A percentile compares a stretch with the other conserved stretches of the same genome.
Conservation (phyloP, 2,888 invertebrate genomes). For the Yponomeuta cagnagella region DNA sequence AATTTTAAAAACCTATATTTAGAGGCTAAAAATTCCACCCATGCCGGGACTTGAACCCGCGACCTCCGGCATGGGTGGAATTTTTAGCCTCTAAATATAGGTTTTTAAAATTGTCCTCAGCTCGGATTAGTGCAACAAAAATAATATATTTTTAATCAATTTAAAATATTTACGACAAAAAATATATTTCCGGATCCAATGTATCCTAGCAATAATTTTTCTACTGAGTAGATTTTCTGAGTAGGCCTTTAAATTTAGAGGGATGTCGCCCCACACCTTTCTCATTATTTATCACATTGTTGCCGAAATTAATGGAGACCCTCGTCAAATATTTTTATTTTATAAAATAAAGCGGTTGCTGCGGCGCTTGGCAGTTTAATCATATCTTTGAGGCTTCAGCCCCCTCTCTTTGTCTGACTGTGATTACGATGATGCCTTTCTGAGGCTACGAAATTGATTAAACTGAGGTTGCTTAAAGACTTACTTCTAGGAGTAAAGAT, state of each 20-base stretch:
- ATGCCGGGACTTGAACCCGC: too few species aligned
- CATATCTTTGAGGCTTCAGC: conserved; percentile 55
- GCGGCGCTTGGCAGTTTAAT: conserved; percentile 68
- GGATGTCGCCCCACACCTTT: conserved; percentile 66
- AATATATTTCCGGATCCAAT: too few species aligned
- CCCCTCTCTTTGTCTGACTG: neutral
- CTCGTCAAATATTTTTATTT: conserved; percentile 74
- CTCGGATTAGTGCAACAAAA: too few species aligned
- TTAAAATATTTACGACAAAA: too few species aligned
- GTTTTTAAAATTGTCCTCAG: too few species aligned
- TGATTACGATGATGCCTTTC: neutral
- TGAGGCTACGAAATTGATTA: neutral
- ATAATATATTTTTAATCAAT: too few species aligned
- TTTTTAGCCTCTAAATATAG: too few species aligned
- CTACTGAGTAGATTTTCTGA: neutral
- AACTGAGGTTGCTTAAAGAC: neutral
- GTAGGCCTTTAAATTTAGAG: conserved; percentile 26
- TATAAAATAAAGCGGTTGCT: conserved; percentile 52
- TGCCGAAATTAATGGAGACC: conserved; percentile 71
- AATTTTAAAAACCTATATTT: too few species aligned
- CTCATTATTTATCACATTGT: conserved; percentile 76
- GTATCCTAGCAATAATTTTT: too few species aligned
- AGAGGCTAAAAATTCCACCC: too few species aligned
- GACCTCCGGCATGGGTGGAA: too few species aligned
- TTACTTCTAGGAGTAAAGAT: neutral